These are phyloP conservation scores for Coecobrya sp. DNA, from an alignment of 2,888 invertebrate species.

Conservation along the genomic window DNA sequence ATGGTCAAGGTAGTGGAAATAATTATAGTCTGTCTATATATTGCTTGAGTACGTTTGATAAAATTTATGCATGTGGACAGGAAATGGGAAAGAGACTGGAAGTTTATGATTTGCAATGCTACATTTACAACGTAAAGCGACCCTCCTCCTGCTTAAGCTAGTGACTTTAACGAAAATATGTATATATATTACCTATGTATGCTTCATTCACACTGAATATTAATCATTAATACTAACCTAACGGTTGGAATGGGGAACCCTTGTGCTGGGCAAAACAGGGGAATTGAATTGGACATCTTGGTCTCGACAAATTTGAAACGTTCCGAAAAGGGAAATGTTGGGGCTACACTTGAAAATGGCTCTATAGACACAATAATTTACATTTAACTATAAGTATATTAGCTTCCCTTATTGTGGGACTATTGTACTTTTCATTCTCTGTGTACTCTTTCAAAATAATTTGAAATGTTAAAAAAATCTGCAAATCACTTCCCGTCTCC, in stretches of 20 bases:
- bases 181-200: no score
- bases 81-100: slow-evolving; percentile 72
- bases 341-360: slow-evolving; percentile 85
- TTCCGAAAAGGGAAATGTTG: slow-evolving; percentile 86
- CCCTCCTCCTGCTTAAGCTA: not conserved
- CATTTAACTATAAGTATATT: not conserved
- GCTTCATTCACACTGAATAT: not conserved
- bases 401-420: not conserved
- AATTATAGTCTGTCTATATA: not conserved
- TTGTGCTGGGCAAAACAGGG: slow-evolving; percentile 80
- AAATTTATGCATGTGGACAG: not conserved
- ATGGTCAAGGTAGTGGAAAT: not conserved
- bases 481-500: slow-evolving; percentile 87
- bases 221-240: slow-evolving; percentile 75
- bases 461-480: slow-evolving; percentile 61
- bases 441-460: not conserved
- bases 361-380: slow-evolving; percentile 76
- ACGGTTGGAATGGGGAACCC: slow-evolving; percentile 78
- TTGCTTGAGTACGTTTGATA: not conserved
- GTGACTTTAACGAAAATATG: no score
- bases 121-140: not conserved
- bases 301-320: slow-evolving; percentile 85
- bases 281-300: slow-evolving; percentile 85
- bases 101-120: slow-evolving; percentile 73
- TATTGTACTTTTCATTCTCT: slow-evolving; percentile 21